Evolutionary conservation across 2,797 vertebrate species (phyloP), one percentile per base, ranked within the genome.

Genomic region (Tapirus indicus): DNA sequence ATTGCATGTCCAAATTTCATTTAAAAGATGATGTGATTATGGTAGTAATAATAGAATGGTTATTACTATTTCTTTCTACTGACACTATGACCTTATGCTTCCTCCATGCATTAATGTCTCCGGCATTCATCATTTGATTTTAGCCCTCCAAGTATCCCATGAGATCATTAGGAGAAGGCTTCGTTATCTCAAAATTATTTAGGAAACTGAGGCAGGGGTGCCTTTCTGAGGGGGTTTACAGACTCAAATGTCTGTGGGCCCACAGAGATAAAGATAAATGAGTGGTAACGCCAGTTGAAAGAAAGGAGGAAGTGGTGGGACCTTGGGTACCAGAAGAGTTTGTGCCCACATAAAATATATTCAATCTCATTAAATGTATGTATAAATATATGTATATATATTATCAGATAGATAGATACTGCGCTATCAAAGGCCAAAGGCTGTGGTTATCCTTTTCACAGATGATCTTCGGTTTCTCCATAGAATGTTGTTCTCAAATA

Each of bases 81-180:
- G 12, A 60, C 44, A 88, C 11, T 6, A 16, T n/a, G 23, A 56
- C 29, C 62, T 16, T 75, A 35, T 72, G 9, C 29, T 88, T 80
- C 54, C n/a, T 89, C 18, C 20, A 69, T 38, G 20, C 4, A 66
- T 88, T 92, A 52, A 93, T 49, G 1, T 54, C 12, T 88, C 44
- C 94, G 52, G 21, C 14, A 66, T 56, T 13, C 13, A 10, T 58
- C 35, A 60, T 35, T 89, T 94, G 9, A 92, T 74, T 95, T 94
- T 83, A 90, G 21, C 18, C 7, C 38, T 27, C 27, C 32, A 69
- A 83, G 25, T 95, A n/a, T 66, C 12, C 25, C 18, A 20, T 56
- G 35, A 94, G 25, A 77, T 29, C 21, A 27, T 8, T 68, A 66
- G 32, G 17, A 27, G 10, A 94, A 88, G 17, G 4, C 12, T 18